phyloP scores from a whole-genome alignment of 2,113 vertebrate genomes.

The Nyctereutes procyonoides region DNA sequence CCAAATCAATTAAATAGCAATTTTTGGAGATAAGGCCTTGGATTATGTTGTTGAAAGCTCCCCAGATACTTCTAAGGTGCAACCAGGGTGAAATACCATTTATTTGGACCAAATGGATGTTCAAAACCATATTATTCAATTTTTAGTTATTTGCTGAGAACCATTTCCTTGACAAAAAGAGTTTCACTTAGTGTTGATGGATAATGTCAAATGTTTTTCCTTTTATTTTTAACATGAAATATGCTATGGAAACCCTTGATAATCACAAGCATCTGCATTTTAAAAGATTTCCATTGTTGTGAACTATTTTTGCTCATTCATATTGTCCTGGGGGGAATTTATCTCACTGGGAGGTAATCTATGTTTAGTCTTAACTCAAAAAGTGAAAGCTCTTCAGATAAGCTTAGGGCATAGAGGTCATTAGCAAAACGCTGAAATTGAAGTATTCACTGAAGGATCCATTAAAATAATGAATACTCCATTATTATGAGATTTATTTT shows the following conservation, averaged over 20 bases:
- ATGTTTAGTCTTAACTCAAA: conserved; percentile 54
- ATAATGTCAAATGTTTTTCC: conserved; percentile 40
- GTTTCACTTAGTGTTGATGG: background rate
- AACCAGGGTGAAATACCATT: background rate
- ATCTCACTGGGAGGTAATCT: conserved; percentile 55
- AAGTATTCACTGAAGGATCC: conserved; percentile 53
- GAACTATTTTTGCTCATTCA: conserved; percentile 54
- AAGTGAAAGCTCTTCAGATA: conserved; percentile 60
- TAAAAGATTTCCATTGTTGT: conserved; percentile 43
- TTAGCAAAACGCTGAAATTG: conserved; percentile 63
- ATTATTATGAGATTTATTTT: conserved; percentile 71
- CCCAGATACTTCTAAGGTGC: background rate
- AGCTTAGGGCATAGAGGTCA: conserved; percentile 49
- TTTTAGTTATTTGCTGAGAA: conserved; percentile 50
- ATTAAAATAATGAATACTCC: conserved; percentile 69
- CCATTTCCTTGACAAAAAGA: conserved; percentile 6
- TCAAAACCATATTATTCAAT: conserved; percentile 16
- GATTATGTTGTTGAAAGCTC: background rate
- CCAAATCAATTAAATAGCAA: background rate
- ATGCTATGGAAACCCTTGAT: background rate
- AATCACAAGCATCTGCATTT: conserved; percentile 32
- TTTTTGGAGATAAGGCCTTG: background rate
- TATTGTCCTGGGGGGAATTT: conserved; percentile 34
- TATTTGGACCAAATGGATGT: background rate
- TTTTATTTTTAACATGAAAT: conserved; percentile 51